Conservation (phyloP, 1,140 invertebrate genomes). For the Trichogramma pretiosum region DNA sequence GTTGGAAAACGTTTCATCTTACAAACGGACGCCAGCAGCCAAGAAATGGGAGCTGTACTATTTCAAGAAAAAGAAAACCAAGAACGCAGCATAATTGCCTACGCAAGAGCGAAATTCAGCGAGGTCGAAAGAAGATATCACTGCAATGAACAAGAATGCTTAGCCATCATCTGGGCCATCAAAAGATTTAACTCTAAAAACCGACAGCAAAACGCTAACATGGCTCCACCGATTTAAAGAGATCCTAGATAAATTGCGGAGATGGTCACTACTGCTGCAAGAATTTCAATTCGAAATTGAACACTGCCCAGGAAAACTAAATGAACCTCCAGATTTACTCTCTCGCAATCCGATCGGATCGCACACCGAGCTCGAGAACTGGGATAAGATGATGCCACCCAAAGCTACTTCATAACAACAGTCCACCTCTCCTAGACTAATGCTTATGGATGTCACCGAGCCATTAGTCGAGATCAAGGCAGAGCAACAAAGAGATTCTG, state of each 20-base stretch:
- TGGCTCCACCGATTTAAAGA: constrained; percentile 21
- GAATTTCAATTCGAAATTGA: constrained; percentile 24
- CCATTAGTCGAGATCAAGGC: too few species aligned
- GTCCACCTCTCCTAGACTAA: too few species aligned
- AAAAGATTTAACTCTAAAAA: constrained; percentile 23
- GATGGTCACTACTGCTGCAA: constrained; percentile 27
- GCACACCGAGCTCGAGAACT: too few species aligned
- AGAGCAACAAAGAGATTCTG: too few species aligned
- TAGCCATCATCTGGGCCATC: too few species aligned
- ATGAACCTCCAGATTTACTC: constrained; percentile 24
- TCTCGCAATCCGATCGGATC: neutral
- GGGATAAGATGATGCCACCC: too few species aligned
- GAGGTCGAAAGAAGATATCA: constrained; percentile 14
- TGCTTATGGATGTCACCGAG: too few species aligned
- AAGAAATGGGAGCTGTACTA: constrained; percentile 20
- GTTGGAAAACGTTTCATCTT: neutral
- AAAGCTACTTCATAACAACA: too few species aligned
- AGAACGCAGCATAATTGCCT: constrained; percentile 10
- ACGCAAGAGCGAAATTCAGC: constrained; percentile 15
- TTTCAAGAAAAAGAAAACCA: constrained; percentile 8
- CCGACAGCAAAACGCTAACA: constrained; percentile 20
- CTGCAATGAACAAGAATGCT: too few species aligned
- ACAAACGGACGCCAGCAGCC: constrained; percentile 18
- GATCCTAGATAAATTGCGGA: constrained; percentile 20
- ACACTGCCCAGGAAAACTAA: constrained; percentile 23